Conservation (phyloP, 2,888 invertebrate species). For the Acanthococcus lagerstroemiae region DNA sequence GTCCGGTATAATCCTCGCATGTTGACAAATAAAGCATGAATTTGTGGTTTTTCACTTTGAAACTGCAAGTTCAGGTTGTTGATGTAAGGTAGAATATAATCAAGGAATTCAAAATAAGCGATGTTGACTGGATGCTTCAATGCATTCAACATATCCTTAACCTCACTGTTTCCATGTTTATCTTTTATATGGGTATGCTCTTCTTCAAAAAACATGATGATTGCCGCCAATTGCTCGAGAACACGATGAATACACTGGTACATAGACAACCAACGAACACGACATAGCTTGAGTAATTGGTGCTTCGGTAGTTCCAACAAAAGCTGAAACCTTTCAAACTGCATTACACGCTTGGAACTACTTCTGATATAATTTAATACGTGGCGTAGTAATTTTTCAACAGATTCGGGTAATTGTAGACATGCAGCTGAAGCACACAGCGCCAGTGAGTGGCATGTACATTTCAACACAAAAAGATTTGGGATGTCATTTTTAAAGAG, state of each 20-base stretch:
- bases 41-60: constrained; percentile 5
- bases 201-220: neutral
- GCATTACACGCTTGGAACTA: neutral
- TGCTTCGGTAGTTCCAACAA: neutral
- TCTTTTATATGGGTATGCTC: neutral
- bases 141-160: neutral
- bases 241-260: neutral
- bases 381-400: neutral
- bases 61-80: neutral
- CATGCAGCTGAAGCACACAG: constrained; percentile 12
- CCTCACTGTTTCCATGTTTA: neutral
- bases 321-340: neutral
- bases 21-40: neutral
- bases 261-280: too few relatives aligned
- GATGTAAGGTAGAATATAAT: neutral
- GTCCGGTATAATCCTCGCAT: neutral
- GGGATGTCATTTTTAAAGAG: constrained; percentile 20
- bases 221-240: neutral
- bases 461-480: constrained; percentile 21
- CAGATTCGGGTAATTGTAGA: constrained; percentile 6
- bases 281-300: neutral
- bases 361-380: neutral
- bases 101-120: neutral
- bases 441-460: constrained; percentile 27
- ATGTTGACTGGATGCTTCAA: neutral